Conservation (phyloP, 2,113 vertebrate species). For the Corythaeola cristata region DNA sequence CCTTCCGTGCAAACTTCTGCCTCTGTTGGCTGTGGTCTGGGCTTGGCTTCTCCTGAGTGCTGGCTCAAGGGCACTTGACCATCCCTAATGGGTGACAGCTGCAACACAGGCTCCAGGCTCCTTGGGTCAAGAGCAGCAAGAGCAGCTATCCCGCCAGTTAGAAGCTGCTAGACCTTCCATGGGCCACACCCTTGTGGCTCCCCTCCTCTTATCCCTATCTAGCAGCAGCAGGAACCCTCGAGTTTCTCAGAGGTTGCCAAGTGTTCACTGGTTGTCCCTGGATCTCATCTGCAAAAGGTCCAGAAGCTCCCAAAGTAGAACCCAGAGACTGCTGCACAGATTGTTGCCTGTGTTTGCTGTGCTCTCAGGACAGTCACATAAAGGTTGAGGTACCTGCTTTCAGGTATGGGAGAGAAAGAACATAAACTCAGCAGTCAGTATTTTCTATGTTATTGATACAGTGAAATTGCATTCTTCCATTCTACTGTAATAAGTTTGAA, state of each 20-base stretch:
- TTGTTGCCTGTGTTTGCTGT: not conserved
- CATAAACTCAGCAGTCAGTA: not conserved
- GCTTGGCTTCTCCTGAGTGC: not conserved
- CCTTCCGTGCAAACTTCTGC: not conserved
- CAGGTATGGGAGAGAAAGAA: not conserved
- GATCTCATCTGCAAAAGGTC: not conserved
- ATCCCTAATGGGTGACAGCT: not conserved
- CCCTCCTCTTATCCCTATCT: not conserved
- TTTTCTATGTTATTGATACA: not conserved
- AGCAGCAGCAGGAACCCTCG: accelerated
- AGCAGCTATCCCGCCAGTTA: not conserved
- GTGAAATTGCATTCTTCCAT: not conserved
- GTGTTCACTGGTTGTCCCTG: not conserved
- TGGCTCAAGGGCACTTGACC: not conserved
- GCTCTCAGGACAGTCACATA: not conserved
- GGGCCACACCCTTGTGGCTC: not conserved
- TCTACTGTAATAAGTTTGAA: slow-evolving; percentile 1
- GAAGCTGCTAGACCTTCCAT: not conserved
- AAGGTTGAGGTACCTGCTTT: not conserved
- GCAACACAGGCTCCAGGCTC: not conserved
- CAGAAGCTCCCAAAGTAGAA: not conserved
- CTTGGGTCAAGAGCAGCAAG: not conserved
- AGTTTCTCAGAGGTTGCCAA: not conserved
- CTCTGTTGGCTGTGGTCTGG: not conserved
- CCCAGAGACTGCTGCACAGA: not conserved